These are phyloP conservation scores for Eupithecia exiguata DNA, from an alignment of 2,888 invertebrate genomes.

Conservation along the genomic window DNA sequence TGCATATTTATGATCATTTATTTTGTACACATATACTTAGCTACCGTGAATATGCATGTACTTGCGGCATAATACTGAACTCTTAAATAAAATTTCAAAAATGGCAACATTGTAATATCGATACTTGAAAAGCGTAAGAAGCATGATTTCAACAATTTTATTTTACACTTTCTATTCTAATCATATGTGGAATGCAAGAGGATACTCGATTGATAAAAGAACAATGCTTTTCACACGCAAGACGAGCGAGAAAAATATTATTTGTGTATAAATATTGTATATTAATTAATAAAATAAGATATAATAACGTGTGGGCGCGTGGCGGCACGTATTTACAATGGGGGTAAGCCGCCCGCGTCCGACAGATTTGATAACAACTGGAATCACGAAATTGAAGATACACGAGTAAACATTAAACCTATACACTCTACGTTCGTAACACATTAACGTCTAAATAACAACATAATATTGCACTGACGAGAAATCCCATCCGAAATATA, in stretches of 20 bases:
- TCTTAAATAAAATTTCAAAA: slow-evolving; percentile 51
- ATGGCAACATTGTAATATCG: slow-evolving; percentile 48
- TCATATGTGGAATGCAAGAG: slow-evolving; percentile 79
- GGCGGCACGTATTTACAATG: slow-evolving; percentile 51
- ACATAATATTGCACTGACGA: slow-evolving; percentile 34
- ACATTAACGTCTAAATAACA: slow-evolving; percentile 58
- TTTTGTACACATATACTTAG: slow-evolving; percentile 56
- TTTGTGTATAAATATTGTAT: slow-evolving; percentile 68
- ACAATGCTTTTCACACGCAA: slow-evolving; percentile 45
- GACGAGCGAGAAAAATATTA: slow-evolving; percentile 61
- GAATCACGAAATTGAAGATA: slow-evolving; percentile 57
- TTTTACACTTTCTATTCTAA: slow-evolving; percentile 56
- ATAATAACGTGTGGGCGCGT: slow-evolving; percentile 63
- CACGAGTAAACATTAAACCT: slow-evolving; percentile 60
- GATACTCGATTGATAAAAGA: slow-evolving; percentile 61
- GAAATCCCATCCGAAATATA: slow-evolving; percentile 25
- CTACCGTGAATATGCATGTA: slow-evolving; percentile 31
- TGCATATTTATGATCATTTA: slow-evolving; percentile 49
- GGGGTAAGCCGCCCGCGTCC: slow-evolving; percentile 30
- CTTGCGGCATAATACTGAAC: slow-evolving; percentile 61
- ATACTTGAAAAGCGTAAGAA: slow-evolving; percentile 54
- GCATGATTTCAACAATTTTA: slow-evolving; percentile 48
- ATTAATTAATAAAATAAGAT: slow-evolving; percentile 45
- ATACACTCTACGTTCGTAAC: slow-evolving; percentile 61
- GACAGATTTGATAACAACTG: slow-evolving; percentile 50